Evolutionary conservation across 2,797 vertebrate genomes (phyloP).

Genomic region (Odontamblyopus rebecca): DNA sequence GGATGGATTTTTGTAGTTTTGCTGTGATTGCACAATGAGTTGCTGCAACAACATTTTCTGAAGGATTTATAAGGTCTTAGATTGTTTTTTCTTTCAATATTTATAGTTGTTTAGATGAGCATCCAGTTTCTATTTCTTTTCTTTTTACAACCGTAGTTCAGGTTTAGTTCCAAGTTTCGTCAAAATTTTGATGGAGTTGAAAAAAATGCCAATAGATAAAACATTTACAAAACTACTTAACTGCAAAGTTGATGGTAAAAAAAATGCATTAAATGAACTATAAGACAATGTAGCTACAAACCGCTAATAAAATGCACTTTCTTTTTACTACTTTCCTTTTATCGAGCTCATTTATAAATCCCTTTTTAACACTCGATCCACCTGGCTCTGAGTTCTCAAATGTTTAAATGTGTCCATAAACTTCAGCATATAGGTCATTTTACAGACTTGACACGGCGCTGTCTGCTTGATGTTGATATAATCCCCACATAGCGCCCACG

Average conservation of each 20-base stretch:
- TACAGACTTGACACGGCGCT: constrained; percentile 20
- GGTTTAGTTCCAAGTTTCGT: no score
- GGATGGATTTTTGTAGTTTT: no score
- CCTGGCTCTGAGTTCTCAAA: background rate
- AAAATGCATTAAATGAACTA: background rate
- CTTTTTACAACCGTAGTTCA: no score
- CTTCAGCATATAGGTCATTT: background rate
- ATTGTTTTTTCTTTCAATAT: no score
- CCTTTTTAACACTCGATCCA: constrained; percentile 1
- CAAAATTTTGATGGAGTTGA: no score
- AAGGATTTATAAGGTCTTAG: no score
- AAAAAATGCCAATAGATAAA: no score
- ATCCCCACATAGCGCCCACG: constrained; percentile 15
- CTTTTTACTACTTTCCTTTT: background rate
- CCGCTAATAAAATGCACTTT: background rate
- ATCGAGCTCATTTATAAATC: background rate
- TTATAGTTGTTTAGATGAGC: no score
- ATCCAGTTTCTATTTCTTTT: no score
- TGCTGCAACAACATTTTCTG: no score
- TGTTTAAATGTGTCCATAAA: constrained; percentile 16
- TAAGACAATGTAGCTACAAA: background rate
- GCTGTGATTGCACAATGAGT: no score
- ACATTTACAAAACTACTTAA: background rate
- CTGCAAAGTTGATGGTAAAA: background rate
- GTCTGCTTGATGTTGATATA: constrained; percentile 31